Evolutionary conservation across 64 coral and sea anemone species (phyloP).

Genomic region (Astreopora myriophthalma): DNA sequence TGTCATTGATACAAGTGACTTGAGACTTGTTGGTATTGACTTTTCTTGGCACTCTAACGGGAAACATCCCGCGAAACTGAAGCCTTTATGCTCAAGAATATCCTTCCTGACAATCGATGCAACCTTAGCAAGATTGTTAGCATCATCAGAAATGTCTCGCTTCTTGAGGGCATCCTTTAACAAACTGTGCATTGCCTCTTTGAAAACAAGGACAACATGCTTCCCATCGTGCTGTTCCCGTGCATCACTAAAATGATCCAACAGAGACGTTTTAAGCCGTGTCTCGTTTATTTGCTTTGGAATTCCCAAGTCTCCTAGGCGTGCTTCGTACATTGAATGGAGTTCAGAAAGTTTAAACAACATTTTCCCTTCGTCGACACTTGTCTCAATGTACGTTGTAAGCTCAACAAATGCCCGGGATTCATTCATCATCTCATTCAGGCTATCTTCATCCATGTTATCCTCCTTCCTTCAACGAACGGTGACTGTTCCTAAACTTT

Average conservation of each 20-base stretch:
- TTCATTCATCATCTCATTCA: conserved; percentile 14
- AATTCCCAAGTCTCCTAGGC: background rate
- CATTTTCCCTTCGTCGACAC: conserved; percentile 10
- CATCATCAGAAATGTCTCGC: conserved; percentile 42
- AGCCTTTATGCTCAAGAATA: conserved; percentile 35
- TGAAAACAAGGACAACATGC: conserved; percentile 31
- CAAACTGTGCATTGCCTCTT: conserved; percentile 3
- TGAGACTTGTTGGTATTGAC: conserved; percentile 26
- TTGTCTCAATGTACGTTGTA: background rate
- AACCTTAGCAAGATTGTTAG: conserved; percentile 14
- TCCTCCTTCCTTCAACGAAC: background rate
- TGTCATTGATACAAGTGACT: conserved; percentile 30
- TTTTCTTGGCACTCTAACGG: conserved; percentile 17
- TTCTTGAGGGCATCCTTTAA: conserved; percentile 14
- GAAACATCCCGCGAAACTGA: conserved; percentile 12
- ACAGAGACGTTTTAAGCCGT: background rate
- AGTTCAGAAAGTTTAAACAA: conserved; percentile 38
- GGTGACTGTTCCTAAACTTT: conserved; percentile 43
- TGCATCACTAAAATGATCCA: conserved; percentile 20
- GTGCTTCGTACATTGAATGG: conserved; percentile 34
- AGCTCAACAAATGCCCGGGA: conserved; percentile 40
- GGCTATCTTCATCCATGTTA: conserved; percentile 14
- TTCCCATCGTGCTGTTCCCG: conserved; percentile 21
- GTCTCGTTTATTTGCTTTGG: conserved; percentile 5
- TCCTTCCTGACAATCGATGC: conserved; percentile 20